Conservation (phyloP, 2,888 invertebrate species). For the Hypercompe scribonia region DNA sequence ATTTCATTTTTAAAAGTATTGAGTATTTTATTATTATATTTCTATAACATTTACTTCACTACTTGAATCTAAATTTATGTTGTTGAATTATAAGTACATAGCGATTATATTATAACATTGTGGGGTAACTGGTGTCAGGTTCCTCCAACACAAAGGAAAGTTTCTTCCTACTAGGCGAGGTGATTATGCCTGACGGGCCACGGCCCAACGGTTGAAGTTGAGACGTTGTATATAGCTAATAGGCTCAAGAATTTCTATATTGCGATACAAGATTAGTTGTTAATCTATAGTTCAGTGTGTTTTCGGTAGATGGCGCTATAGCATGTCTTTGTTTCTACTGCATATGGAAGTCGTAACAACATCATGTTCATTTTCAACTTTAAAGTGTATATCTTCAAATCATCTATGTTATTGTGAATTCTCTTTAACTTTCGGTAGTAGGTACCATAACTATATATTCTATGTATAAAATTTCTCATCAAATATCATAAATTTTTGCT, state of each 20-base stretch:
- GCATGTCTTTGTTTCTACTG: no score
- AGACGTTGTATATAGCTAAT: no score
- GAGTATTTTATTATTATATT: neutral
- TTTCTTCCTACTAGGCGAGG: no score
- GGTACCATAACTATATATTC: neutral
- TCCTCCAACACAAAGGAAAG: no score
- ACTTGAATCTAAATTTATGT: neutral
- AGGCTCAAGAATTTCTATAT: no score
- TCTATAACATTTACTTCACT: neutral
- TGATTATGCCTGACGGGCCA: no score
- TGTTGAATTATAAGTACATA: neutral
- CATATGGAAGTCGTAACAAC: no score
- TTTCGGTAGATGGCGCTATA: no score
- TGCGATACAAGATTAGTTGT: no score
- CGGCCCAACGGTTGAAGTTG: no score
- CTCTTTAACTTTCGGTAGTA: neutral
- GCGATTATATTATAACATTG: neutral
- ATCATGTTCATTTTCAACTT: neutral
- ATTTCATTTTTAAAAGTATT: neutral
- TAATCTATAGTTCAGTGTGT: no score
- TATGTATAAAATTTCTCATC: neutral
- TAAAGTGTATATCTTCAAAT: neutral
- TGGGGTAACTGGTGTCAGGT: no score
- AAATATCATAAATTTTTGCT: constrained; percentile 19
- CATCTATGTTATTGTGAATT: neutral